phyloP scores from a whole-genome alignment of 2,113 vertebrate species.

The Myotis yumanensis region DNA sequence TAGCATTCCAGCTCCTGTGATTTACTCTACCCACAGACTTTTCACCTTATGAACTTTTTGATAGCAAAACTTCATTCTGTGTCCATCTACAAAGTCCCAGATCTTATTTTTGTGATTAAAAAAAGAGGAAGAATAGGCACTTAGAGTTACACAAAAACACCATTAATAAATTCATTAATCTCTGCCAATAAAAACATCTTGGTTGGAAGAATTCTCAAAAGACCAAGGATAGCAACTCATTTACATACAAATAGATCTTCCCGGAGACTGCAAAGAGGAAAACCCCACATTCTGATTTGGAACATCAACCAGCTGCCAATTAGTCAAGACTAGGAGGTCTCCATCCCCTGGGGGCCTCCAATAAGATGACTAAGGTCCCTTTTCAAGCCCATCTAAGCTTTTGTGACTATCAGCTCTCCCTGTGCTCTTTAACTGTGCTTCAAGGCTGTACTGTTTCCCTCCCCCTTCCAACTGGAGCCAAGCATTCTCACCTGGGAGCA shows the following conservation, averaged over 20 bases:
- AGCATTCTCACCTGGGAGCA: neutral
- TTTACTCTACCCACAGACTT: neutral
- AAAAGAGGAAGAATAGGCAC: neutral
- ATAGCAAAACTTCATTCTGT: neutral
- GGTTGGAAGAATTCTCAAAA: conserved; percentile 34
- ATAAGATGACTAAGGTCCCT: conserved; percentile 33
- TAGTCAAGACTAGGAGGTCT: neutral
- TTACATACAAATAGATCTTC: conserved; percentile 53
- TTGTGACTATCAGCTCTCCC: neutral
- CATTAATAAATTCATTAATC: neutral
- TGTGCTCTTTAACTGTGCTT: neutral
- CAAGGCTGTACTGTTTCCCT: neutral
- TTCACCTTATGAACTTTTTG: neutral
- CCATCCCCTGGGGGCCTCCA: neutral
- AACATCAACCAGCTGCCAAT: conserved; percentile 11
- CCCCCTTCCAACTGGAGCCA: neutral
- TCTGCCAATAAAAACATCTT: conserved; percentile 45
- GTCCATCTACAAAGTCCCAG: neutral
- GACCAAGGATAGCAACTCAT: conserved; percentile 4
- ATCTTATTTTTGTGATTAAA: neutral
- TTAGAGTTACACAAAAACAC: conserved; percentile 34
- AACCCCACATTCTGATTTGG: conserved; percentile 44
- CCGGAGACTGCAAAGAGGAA: conserved; percentile 40
- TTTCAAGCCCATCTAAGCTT: neutral
- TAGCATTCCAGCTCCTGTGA: neutral